Conservation (phyloP, 2,888 invertebrate species). For the Encarsia formosa region DNA sequence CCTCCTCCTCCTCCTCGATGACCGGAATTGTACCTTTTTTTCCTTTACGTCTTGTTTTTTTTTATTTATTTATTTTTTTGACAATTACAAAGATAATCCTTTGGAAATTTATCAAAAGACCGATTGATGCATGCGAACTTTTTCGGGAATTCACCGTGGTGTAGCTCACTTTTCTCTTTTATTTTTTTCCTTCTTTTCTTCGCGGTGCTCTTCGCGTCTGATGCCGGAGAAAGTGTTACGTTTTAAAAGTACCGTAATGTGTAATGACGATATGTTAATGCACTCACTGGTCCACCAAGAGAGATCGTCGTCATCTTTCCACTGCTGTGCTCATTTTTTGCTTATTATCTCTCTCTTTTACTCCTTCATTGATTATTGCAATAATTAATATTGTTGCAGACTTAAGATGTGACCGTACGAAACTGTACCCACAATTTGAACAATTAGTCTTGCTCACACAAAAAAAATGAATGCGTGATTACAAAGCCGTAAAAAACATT, state of each 20-base stretch:
- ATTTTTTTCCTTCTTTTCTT: too few species aligned
- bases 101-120: neutral
- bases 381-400: neutral
- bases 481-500: too few species aligned
- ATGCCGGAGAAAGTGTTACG: conserved; percentile 27
- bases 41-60: neutral
- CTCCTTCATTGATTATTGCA: neutral
- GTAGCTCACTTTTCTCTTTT: too few species aligned
- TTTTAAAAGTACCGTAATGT: conserved; percentile 25
- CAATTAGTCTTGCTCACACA: too few species aligned
- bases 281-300: neutral
- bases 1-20: conserved; percentile 10
- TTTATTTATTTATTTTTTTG: neutral
- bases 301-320: too few species aligned
- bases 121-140: neutral
- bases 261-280: conserved; percentile 24
- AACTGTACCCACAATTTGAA: neutral
- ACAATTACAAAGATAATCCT: neutral
- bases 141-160: too few species aligned
- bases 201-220: neutral
- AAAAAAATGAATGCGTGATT: too few species aligned
- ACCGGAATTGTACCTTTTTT: conserved; percentile 14
- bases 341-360: neutral
- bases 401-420: neutral
- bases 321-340: too few species aligned